Percentiles rank a stretch among this genome's conserved stretches.
Evolutionary conservation across 2,888 invertebrate genomes (phyloP).

Genomic region (Teinopalpus imperialis): DNA sequence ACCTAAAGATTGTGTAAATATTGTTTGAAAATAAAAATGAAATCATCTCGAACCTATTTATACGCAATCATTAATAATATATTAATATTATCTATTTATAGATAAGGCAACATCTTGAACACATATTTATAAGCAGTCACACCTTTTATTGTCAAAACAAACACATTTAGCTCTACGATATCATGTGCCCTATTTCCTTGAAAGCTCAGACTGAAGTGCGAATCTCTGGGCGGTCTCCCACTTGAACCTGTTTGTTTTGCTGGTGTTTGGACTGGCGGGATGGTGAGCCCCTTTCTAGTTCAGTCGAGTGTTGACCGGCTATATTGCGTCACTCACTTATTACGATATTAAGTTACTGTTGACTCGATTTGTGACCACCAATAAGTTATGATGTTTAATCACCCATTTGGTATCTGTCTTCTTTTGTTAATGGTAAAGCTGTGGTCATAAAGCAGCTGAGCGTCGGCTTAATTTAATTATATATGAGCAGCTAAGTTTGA

Average conservation of each 20-base stretch:
- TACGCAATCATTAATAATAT: too few relatives aligned
- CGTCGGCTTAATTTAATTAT: too few relatives aligned
- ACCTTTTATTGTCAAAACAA: conserved; percentile 16
- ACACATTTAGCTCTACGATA: conserved; percentile 26
- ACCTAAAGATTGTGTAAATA: too few relatives aligned
- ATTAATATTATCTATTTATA: background rate
- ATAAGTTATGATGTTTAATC: too few relatives aligned
- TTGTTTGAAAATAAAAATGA: too few relatives aligned
- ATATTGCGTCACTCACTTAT: conserved; percentile 38
- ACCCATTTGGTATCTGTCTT: too few relatives aligned
- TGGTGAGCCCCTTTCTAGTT: conserved; percentile 28
- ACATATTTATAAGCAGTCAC: conserved; percentile 6
- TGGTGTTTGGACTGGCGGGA: conserved; percentile 49
- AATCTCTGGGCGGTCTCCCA: conserved; percentile 65
- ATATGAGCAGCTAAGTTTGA: too few relatives aligned
- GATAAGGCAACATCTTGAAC: background rate
- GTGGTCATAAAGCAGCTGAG: too few relatives aligned
- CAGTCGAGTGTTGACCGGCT: conserved; percentile 38
- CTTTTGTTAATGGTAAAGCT: too few relatives aligned
- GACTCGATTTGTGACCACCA: conserved; percentile 14
- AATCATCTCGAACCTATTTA: too few relatives aligned
- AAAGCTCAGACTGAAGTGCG: conserved; percentile 48
- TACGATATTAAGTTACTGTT: conserved; percentile 38
- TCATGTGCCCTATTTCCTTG: conserved; percentile 36
- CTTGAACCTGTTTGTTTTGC: conserved; percentile 58